Percentiles rank a stretch among this genome's conserved stretches.
Conservation (phyloP, 2,113 vertebrate genomes). For the Athene noctua region DNA sequence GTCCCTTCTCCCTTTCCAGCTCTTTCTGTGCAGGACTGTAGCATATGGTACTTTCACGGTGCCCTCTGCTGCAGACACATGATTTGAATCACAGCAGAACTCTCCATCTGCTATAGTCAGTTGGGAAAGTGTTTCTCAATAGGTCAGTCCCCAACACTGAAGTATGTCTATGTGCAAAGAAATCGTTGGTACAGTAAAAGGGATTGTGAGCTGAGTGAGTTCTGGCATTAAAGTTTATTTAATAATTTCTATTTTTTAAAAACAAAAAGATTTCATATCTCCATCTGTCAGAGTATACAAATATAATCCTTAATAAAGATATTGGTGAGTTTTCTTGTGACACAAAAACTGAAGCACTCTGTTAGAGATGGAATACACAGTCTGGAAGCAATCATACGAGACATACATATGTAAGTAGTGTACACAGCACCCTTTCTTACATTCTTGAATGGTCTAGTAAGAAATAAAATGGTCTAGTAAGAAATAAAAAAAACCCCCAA, state of each 20-base stretch:
- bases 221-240: not conserved
- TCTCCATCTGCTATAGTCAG: not conserved
- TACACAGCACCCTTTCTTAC: not conserved
- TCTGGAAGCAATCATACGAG: not conserved
- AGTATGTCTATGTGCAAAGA: not conserved
- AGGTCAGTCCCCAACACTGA: not conserved
- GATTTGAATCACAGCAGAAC: not conserved
- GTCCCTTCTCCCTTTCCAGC: not conserved
- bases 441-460: not conserved
- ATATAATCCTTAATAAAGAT: not conserved
- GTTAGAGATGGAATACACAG: not conserved
- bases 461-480: not conserved
- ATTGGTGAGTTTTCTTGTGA: not conserved
- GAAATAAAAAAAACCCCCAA: no score
- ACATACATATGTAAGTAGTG: not conserved
- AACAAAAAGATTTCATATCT: not conserved
- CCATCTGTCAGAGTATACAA: not conserved
- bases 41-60: not conserved
- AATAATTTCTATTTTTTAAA: not conserved
- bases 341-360: fast-evolving
- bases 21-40: not conserved
- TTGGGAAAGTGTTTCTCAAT: not conserved
- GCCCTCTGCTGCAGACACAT: not conserved
- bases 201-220: not conserved
- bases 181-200: not conserved